These are phyloP conservation scores for Maccullochella peelii DNA, from an alignment of 2,113 vertebrate genomes.

Conservation along the genomic window DNA sequence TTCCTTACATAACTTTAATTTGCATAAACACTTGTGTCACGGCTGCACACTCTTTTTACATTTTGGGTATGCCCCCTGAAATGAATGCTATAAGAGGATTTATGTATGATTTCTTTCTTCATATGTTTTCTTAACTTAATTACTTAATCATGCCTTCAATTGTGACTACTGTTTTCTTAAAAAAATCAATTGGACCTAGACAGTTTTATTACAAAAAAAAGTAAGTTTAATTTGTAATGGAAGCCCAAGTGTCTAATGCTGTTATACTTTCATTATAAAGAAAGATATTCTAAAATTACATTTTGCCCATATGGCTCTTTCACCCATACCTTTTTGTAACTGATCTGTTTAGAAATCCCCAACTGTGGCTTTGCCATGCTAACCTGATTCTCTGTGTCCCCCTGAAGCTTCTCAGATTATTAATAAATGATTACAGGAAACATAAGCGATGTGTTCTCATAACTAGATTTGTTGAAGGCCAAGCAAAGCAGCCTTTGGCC, in stretches of 20 bases:
- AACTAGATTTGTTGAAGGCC: constrained; percentile 63
- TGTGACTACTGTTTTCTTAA: background rate
- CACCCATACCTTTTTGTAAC: constrained; percentile 5
- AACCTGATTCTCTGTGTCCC: constrained; percentile 85
- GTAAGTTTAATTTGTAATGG: constrained; percentile 27
- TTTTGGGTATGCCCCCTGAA: background rate
- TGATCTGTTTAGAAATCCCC: constrained; percentile 48
- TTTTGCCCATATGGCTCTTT: constrained; percentile 6
- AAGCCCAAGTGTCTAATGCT: constrained; percentile 15
- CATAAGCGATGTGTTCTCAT: constrained; percentile 73
- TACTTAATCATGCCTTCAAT: background rate
- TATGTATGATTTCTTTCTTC: background rate
- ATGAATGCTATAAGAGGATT: background rate
- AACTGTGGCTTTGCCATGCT: constrained; percentile 78
- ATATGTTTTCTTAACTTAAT: background rate
- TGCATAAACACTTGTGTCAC: background rate
- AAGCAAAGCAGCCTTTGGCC: constrained; percentile 66
- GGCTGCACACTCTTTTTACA: background rate
- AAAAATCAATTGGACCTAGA: background rate
- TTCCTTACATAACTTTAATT: background rate
- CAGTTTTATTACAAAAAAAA: background rate
- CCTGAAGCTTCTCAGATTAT: constrained; percentile 82
- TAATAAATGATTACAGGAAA: constrained; percentile 86
- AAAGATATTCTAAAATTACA: constrained; percentile 26
- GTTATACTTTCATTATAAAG: constrained; percentile 26